Evolutionary conservation across 2,113 vertebrate species (phyloP).

Genomic region (Sebastes fasciatus): DNA sequence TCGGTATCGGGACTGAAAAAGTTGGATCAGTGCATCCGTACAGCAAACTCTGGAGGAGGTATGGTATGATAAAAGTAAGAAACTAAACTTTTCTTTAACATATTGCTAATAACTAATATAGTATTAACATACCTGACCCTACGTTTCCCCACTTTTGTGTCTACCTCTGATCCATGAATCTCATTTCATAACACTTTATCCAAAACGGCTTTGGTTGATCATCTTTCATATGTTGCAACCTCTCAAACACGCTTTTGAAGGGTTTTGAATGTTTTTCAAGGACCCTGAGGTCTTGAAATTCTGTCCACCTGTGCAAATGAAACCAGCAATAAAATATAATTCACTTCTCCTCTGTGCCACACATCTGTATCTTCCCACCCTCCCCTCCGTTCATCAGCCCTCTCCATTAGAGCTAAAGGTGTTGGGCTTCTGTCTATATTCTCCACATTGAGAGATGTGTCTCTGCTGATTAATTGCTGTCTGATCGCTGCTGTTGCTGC

Average conservation of each 20-base stretch:
- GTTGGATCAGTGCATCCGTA: too few relatives aligned
- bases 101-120: not conserved
- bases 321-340: conserved; percentile 45
- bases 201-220: not conserved
- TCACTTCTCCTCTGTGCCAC: conserved; percentile 9
- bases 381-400: conserved; percentile 39
- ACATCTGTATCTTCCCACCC: conserved; percentile 49
- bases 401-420: conserved; percentile 70
- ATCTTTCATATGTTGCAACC: not conserved
- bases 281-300: conserved; percentile 5
- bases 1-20: too few relatives aligned
- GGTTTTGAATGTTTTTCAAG: not conserved
- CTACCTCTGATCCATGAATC: not conserved
- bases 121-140: too few relatives aligned
- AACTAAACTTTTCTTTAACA: not conserved
- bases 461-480: conserved; percentile 81
- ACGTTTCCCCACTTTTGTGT: not conserved
- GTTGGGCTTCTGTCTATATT: conserved; percentile 56
- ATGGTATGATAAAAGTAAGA: not conserved
- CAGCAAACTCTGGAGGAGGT: not conserved
- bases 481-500: conserved; percentile 76
- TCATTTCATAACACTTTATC: not conserved
- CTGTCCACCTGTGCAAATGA: conserved; percentile 21
- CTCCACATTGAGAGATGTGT: conserved; percentile 56
- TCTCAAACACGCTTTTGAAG: conserved; percentile 2